A percentile compares a stretch with the other conserved stretches of the same genome.
Evolutionary conservation across 1,140 invertebrate genomes (phyloP).

Genomic region (Drosophila neocordata): DNA sequence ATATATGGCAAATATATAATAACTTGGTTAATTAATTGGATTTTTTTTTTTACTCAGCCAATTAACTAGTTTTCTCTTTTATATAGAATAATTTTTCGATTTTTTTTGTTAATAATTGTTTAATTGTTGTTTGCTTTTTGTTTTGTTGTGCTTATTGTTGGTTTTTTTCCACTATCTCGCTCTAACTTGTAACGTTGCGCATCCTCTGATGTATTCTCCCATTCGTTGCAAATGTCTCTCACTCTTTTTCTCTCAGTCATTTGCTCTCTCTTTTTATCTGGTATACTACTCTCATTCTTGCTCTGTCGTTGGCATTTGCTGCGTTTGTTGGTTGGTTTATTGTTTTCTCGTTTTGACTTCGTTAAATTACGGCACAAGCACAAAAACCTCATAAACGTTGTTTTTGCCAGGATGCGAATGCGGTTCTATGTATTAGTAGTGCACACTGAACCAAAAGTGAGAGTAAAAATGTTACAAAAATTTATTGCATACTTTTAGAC

Average conservation of each 20-base stretch:
- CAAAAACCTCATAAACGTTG: constrained; percentile 76
- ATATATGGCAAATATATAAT: not conserved
- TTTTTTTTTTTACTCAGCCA: not conserved
- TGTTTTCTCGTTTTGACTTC: constrained; percentile 81
- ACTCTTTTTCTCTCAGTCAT: not conserved
- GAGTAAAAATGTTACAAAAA: too few species aligned
- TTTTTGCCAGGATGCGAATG: constrained; percentile 32
- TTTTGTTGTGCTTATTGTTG: not conserved
- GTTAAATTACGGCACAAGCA: constrained; percentile 80
- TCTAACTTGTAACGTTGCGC: constrained; percentile 37
- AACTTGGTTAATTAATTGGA: not conserved
- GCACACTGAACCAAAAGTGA: constrained; percentile 15
- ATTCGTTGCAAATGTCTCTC: not conserved
- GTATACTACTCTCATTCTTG: not conserved
- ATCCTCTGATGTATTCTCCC: not conserved
- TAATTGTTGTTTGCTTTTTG: not conserved
- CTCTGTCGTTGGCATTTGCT: constrained; percentile 34
- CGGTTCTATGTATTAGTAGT: constrained; percentile 1
- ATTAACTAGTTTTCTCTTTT: not conserved
- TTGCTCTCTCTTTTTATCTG: not conserved
- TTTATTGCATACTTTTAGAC: constrained; percentile 2
- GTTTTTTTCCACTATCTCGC: not conserved
- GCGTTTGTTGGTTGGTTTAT: constrained; percentile 55
- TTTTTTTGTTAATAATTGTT: too few species aligned
- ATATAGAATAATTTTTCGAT: not conserved